Evolutionary conservation across 2,113 vertebrate species (phyloP).

Genomic region (Hyperopisus bebe): DNA sequence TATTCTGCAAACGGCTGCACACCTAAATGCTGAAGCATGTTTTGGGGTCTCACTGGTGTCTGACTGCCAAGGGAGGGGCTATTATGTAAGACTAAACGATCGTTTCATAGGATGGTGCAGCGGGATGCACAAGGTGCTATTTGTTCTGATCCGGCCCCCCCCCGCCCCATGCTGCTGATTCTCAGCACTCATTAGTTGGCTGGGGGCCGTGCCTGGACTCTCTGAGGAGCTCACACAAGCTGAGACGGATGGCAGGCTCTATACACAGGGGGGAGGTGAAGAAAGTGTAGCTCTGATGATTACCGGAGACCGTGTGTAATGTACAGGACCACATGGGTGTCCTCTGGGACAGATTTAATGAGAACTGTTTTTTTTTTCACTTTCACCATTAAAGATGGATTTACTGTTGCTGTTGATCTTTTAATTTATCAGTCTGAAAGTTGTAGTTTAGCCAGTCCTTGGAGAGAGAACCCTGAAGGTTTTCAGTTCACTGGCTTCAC

Average conservation of each 20-base stretch:
- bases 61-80: neutral
- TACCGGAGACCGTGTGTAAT: neutral
- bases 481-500: neutral
- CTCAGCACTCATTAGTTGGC: neutral
- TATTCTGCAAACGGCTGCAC: neutral
- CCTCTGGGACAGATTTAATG: constrained; percentile 3
- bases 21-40: neutral
- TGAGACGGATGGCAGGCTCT: neutral
- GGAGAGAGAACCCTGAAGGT: neutral
- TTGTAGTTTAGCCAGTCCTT: neutral
- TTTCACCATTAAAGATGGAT: neutral
- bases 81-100: neutral
- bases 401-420: neutral
- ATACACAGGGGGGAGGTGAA: neutral
- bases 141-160: neutral
- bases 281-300: neutral
- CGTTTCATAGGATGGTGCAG: neutral
- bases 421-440: neutral
- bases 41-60: neutral
- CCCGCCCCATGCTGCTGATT: neutral
- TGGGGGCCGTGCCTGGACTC: neutral
- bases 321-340: constrained; percentile 3
- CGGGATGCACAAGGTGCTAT: neutral
- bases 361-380: neutral
- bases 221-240: neutral